A percentile compares a stretch with the other conserved stretches of the same genome.
Conservation (phyloP, 1,140 invertebrate genomes). For the Microplitis mediator region DNA sequence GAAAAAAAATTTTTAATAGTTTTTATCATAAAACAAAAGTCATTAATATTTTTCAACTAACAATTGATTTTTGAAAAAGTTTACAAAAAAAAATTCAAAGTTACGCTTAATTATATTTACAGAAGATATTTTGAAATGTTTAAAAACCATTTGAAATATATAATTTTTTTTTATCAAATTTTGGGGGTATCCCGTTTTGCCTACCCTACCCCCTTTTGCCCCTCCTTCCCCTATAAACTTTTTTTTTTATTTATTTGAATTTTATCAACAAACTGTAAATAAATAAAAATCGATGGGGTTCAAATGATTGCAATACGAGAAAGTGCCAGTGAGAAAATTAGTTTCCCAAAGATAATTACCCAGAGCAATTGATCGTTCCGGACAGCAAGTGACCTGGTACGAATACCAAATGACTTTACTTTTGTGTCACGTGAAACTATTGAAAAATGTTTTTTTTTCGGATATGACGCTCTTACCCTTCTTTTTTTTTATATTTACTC, state of each 20-base stretch:
- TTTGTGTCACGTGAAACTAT: slow-evolving; percentile 22
- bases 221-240: too few relatives aligned
- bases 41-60: too few relatives aligned
- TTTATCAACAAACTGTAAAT: background rate
- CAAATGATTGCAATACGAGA: background rate
- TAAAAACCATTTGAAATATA: too few relatives aligned
- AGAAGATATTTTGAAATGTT: too few relatives aligned
- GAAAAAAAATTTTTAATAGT: too few relatives aligned
- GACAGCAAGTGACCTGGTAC: slow-evolving; percentile 34
- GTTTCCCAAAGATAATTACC: slow-evolving; percentile 53
- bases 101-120: too few relatives aligned
- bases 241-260: background rate
- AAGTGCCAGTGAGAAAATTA: slow-evolving; percentile 44
- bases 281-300: background rate
- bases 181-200: too few relatives aligned
- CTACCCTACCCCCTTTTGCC: too few relatives aligned
- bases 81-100: too few relatives aligned
- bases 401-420: slow-evolving; percentile 48
- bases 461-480: background rate
- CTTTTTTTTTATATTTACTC: background rate
- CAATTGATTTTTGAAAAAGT: too few relatives aligned
- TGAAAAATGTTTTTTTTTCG: slow-evolving; percentile 12
- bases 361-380: slow-evolving; percentile 50
- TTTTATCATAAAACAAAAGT: too few relatives aligned
- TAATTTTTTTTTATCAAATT: too few relatives aligned